phyloP scores from a whole-genome alignment of 2,888 invertebrate genomes.

The Caenorhabditis uteleia region DNA sequence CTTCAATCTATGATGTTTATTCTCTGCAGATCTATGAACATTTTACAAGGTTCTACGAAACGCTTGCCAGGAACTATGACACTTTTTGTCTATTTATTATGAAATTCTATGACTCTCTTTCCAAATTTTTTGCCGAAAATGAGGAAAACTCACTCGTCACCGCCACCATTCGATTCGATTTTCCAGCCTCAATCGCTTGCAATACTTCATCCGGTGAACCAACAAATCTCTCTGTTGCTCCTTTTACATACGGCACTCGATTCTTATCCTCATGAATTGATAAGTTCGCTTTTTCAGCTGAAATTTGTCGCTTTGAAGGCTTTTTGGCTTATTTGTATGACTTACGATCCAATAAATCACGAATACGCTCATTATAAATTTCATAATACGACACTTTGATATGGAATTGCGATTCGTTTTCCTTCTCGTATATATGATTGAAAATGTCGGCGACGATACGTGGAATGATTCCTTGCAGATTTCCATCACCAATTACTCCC shows the following conservation, averaged over 20 bases:
- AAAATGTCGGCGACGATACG: conserved; percentile 85
- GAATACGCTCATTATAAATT: conserved; percentile 86
- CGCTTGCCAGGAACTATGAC: no score
- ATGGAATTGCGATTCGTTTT: conserved; percentile 23
- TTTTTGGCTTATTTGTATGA: conserved; percentile 15
- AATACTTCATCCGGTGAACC: conserved; percentile 84
- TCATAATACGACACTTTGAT: conserved; percentile 53
- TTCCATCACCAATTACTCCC: conserved; percentile 72
- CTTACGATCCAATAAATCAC: conserved; percentile 80
- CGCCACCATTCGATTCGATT: conserved; percentile 98
- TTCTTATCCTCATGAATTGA: conserved; percentile 45
- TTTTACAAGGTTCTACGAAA: no score
- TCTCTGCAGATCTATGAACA: no score
- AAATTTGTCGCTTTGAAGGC: conserved; percentile 16
- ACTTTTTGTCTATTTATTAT: background rate
- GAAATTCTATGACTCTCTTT: background rate
- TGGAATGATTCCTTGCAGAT: conserved; percentile 81
- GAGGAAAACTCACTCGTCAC: conserved; percentile 83
- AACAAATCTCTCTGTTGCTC: conserved; percentile 91
- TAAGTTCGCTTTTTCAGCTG: conserved; percentile 71
- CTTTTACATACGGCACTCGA: conserved; percentile 37
- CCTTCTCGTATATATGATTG: conserved; percentile 72
- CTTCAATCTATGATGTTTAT: no score
- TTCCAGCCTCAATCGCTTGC: conserved; percentile 98
- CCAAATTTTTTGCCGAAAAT: conserved; percentile 37